These are phyloP conservation scores for Zaprionus taronus DNA, from an alignment of 1,140 invertebrate species.

Conservation along the genomic window DNA sequence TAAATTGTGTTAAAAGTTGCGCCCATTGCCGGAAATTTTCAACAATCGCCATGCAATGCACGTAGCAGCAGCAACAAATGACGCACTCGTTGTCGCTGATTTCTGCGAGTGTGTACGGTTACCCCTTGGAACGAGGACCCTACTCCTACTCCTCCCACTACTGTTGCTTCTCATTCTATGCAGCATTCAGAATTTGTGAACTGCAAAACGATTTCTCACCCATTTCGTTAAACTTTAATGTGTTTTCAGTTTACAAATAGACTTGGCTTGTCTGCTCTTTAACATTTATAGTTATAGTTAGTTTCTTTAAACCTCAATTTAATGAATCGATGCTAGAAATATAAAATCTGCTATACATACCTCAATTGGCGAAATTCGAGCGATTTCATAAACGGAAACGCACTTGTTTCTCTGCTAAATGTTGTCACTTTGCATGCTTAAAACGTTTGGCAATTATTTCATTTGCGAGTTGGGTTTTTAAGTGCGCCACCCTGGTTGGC, in stretches of 20 bases:
- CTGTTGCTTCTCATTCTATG: not conserved
- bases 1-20: constrained; percentile 80
- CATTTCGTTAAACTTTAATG: not conserved
- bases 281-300: no score
- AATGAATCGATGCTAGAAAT: no score
- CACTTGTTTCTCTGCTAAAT: constrained; percentile 35
- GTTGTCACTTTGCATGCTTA: constrained; percentile 65
- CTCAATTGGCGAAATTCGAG: not conserved
- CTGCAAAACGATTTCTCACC: not conserved
- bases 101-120: constrained; percentile 32
- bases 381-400: constrained; percentile 9
- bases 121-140: not conserved
- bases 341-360: not conserved
- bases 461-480: constrained; percentile 53
- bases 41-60: constrained; percentile 61
- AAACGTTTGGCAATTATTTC: constrained; percentile 77
- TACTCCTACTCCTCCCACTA: not conserved
- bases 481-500: constrained; percentile 5
- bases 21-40: constrained; percentile 52
- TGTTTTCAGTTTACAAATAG: no score
- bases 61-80: constrained; percentile 58
- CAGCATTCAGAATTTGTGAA: constrained; percentile 13
- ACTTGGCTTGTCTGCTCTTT: no score
- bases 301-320: no score
- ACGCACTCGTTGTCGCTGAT: constrained; percentile 59